Conservation (phyloP, 2,888 invertebrate genomes). For the Electrophaes corylata region DNA sequence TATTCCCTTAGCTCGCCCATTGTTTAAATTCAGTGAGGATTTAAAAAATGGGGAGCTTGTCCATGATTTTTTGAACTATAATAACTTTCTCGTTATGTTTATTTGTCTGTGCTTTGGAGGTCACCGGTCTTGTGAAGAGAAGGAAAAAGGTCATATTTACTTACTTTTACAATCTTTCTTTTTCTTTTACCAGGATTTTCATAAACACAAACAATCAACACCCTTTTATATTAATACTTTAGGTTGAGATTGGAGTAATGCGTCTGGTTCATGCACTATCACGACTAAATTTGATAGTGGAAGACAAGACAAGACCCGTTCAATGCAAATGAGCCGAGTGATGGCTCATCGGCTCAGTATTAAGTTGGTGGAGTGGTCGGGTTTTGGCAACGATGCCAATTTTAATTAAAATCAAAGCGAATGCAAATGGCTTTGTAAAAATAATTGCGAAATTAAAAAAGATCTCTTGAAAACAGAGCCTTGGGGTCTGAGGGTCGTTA, state of each 20-base stretch:
- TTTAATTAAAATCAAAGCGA: slow-evolving; percentile 18
- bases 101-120: too few relatives aligned
- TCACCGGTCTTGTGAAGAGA: too few relatives aligned
- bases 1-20: too few relatives aligned
- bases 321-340: slow-evolving; percentile 26
- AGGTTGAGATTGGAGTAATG: not conserved
- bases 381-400: slow-evolving; percentile 13
- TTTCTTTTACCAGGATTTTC: too few relatives aligned
- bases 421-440: slow-evolving; percentile 1
- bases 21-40: too few relatives aligned
- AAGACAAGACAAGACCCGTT: slow-evolving; percentile 23
- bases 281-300: slow-evolving; percentile 27
- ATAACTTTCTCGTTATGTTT: too few relatives aligned
- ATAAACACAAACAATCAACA: not conserved
- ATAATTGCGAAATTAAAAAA: not conserved
- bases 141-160: too few relatives aligned
- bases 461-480: not conserved
- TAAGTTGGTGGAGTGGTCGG: slow-evolving; percentile 11
- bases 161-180: too few relatives aligned
- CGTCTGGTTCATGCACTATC: slow-evolving; percentile 9
- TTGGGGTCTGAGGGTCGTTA: too few relatives aligned
- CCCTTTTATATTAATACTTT: not conserved
- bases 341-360: slow-evolving; percentile 20
- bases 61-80: too few relatives aligned
- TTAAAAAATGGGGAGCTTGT: too few relatives aligned